Evolutionary conservation across 2,888 invertebrate genomes (phyloP).

Genomic region (Pachydiplax longipennis): DNA sequence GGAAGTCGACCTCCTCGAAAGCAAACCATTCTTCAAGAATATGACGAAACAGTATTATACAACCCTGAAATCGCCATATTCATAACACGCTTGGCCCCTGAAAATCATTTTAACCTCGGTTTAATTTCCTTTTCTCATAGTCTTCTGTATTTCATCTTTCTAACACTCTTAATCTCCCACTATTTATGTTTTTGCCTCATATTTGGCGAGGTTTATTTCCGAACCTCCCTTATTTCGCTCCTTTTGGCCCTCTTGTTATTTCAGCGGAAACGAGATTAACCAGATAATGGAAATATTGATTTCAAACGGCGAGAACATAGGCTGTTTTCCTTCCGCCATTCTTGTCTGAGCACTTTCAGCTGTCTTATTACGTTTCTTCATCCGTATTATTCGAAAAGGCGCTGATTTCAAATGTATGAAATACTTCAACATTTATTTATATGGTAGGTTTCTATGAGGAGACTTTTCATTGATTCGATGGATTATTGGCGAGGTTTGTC

Average conservation of each 20-base stretch:
- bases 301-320: constrained; percentile 6
- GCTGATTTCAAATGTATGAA: not conserved
- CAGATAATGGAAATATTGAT: constrained; percentile 41
- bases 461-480: too few species aligned
- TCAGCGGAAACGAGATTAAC: constrained; percentile 34
- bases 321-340: not conserved
- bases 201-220: not conserved
- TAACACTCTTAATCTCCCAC: not conserved
- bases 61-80: too few species aligned
- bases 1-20: too few species aligned
- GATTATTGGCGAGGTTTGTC: too few species aligned
- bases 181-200: constrained; percentile 19
- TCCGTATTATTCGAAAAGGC: not conserved
- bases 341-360: not conserved
- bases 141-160: not conserved
- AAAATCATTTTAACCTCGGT: too few species aligned
- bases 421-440: not conserved
- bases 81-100: too few species aligned
- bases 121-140: not conserved
- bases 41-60: too few species aligned
- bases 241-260: not conserved
- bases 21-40: too few species aligned
- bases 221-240: constrained; percentile 17
- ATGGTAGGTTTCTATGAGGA: too few species aligned
- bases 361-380: not conserved